A percentile compares a stretch with the other conserved stretches of the same genome.
These are phyloP conservation scores for Lagorchestes hirsutus DNA, from an alignment of 2,797 vertebrate species.

Conservation along the genomic window DNA sequence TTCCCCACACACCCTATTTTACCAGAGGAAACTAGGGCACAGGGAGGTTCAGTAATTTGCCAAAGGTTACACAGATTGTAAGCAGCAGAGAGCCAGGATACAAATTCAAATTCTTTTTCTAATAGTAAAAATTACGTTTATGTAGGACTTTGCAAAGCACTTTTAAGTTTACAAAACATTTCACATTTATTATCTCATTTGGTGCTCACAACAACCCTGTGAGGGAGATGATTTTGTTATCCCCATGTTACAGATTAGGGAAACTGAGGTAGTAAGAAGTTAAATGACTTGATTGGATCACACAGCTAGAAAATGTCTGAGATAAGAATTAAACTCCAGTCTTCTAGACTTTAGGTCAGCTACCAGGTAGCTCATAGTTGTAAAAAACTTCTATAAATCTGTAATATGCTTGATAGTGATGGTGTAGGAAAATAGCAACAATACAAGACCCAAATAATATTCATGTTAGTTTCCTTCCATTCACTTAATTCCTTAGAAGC, in stretches of 20 bases:
- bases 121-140: not conserved
- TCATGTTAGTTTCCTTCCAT: not conserved
- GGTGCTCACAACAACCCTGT: not conserved
- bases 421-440: not conserved
- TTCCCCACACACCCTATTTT: not conserved
- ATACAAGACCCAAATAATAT: not conserved
- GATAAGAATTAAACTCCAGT: not conserved
- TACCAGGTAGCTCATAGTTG: not conserved
- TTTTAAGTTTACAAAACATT: not conserved
- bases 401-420: not conserved
- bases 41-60: not conserved
- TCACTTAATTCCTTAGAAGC: not conserved
- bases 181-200: not conserved
- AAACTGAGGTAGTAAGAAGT: not conserved
- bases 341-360: constrained; percentile 4
- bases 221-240: not conserved
- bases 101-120: not conserved
- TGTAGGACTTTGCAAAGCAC: not conserved
- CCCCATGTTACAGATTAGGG: not conserved
- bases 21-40: not conserved
- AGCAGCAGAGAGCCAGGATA: not conserved
- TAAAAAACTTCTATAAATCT: not conserved
- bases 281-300: not conserved
- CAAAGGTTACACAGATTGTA: not conserved
- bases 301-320: not conserved